A percentile compares a stretch with the other conserved stretches of the same genome.
Evolutionary conservation across 2,888 invertebrate species (phyloP).

Genomic region (Emmelina monodactyla): DNA sequence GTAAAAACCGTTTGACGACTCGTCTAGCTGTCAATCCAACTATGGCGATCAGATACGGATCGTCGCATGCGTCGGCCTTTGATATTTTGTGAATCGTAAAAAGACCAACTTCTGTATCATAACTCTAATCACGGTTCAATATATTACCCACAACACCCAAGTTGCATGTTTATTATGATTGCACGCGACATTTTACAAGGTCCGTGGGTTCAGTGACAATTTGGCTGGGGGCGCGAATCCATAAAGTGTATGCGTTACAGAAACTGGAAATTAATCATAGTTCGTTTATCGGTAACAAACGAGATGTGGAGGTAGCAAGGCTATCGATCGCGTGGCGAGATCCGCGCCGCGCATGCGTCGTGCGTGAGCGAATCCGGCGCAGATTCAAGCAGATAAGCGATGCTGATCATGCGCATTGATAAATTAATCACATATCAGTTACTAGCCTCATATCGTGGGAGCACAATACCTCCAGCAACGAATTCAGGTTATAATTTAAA

Average conservation of each 20-base stretch:
- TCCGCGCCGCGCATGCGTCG: slow-evolving; percentile 24
- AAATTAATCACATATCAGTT: slow-evolving; percentile 50
- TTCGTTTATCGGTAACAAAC: slow-evolving; percentile 30
- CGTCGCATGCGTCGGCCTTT: no score
- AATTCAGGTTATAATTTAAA: no score
- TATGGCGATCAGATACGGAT: slow-evolving; percentile 51
- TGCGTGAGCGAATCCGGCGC: slow-evolving; percentile 29
- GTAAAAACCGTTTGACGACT: slow-evolving; percentile 39
- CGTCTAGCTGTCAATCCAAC: slow-evolving; percentile 44
- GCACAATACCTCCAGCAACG: slow-evolving; percentile 20
- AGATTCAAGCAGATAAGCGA: slow-evolving; percentile 45
- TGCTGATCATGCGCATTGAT: slow-evolving; percentile 51
- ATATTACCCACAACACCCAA: not conserved
- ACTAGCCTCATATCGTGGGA: slow-evolving; percentile 41
- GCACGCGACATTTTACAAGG: slow-evolving; percentile 14
- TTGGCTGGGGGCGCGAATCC: not conserved
- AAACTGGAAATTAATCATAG: slow-evolving; percentile 34
- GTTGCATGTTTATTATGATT: not conserved
- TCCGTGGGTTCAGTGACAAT: not conserved
- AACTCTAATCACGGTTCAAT: no score
- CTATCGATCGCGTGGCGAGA: slow-evolving; percentile 34
- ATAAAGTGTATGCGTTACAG: slow-evolving; percentile 13
- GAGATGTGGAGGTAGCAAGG: slow-evolving; percentile 24
- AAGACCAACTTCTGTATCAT: no score
- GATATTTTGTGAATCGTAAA: no score